Base-by-base conservation (phyloP, 2,888 invertebrate species). In the Germaria angustata region DNA sequence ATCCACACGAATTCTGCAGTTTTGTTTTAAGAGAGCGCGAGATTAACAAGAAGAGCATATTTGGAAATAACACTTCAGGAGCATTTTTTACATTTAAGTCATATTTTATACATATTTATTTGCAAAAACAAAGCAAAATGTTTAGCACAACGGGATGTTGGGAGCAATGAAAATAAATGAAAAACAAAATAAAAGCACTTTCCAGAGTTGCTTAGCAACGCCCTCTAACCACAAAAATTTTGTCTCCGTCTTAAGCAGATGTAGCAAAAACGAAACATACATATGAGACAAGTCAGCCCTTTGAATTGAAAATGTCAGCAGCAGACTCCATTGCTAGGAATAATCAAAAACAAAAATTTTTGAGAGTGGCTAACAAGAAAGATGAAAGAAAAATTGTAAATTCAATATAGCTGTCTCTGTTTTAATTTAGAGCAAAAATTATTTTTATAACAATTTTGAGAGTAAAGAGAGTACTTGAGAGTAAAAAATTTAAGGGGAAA, bases 171-270 rank as follows among this genome's bases (percentile, higher is more conserved):
- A 89, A 39, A 49, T 11, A 39, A 7, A 15, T 20, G 13, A 8
- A 49, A 66, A n/a, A 28, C 34, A 41, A 39, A n/a, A 17, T 9
- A 20, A 65, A 55, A 41, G 32, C 87, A 90, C 88, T 90, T 87
- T 85, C 80, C 80, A 83, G 85, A 71, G 85, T 87, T 90, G 91
- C 90, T 91, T 88, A 89, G 91, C 89, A 91, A 91, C 91, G 90
- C 91, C 91, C 89, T 87, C 89, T 86, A 87, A 87, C 88, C 88
- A 89, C 87, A 87, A 85, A n/a, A 82, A 69, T 80, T 71, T 61
- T 77, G 77, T 73, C 78, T 73, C 82, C 77, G 82, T 78, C 84
- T 80, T 71, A 51, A 69, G 77, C 72, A 77, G 77, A 80, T 81
- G 72, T 72, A 66, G 24, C 22, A 53, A 63, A 53, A 44, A 61